phyloP scores from a whole-genome alignment of 2,797 vertebrate species.

The Protosalanx chinensis region DNA sequence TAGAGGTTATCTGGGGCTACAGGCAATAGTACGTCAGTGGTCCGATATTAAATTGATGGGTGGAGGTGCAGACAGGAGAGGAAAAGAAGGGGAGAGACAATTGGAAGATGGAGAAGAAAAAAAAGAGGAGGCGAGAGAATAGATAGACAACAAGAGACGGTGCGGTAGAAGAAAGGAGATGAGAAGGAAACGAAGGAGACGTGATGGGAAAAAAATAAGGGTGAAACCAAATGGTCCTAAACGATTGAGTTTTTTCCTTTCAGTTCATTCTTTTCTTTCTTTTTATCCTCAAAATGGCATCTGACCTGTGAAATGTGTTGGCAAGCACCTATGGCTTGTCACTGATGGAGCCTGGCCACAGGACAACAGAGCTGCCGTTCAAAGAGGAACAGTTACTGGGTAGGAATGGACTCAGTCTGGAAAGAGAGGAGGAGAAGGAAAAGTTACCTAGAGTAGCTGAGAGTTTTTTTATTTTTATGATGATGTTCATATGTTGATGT shows the following conservation, averaged over 20 bases:
- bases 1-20: not conserved
- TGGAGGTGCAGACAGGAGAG: not conserved
- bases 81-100: not conserved
- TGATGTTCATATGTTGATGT: no score
- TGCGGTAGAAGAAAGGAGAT: constrained; percentile 27
- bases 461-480: no score
- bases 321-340: constrained; percentile 47
- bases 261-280: constrained; percentile 30
- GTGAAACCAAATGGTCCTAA: constrained; percentile 32
- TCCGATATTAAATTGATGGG: not conserved
- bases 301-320: constrained; percentile 55
- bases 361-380: constrained; percentile 44
- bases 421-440: constrained; percentile 31
- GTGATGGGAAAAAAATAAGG: constrained; percentile 14
- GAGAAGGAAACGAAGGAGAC: constrained; percentile 18
- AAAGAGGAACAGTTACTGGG: constrained; percentile 42
- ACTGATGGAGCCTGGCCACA: constrained; percentile 51
- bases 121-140: not conserved
- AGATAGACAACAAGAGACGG: not conserved
- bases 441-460: not conserved
- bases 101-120: not conserved
- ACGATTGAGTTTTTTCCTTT: not conserved
- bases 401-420: constrained; percentile 26
- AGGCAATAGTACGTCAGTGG: not conserved
- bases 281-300: constrained; percentile 34